Conservation (phyloP, 2,888 invertebrate species). For the Caenorhabditis sp. region DNA sequence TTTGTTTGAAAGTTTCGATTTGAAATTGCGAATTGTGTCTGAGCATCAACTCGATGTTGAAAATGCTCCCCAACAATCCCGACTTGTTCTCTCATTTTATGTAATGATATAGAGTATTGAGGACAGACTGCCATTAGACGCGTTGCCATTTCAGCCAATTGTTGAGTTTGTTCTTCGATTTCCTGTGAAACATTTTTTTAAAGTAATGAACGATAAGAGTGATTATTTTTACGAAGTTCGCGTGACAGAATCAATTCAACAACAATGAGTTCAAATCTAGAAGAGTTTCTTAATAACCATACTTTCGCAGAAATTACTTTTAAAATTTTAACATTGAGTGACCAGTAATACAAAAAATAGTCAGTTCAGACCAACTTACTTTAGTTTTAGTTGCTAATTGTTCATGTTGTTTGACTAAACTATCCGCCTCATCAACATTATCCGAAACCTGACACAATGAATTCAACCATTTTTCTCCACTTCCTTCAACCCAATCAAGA, state of each 20-base stretch:
- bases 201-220: too few species aligned
- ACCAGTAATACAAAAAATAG: too few species aligned
- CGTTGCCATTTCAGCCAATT: conserved; percentile 80
- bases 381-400: conserved; percentile 74
- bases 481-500: conserved; percentile 73
- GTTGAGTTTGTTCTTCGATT: conserved; percentile 83
- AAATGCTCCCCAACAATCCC: conserved; percentile 83
- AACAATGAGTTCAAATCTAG: too few species aligned
- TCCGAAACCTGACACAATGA: conserved; percentile 78
- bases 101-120: conserved; percentile 77
- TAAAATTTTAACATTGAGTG: too few species aligned
- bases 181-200: conserved; percentile 74
- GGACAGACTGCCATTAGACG: conserved; percentile 73
- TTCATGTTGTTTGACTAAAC: conserved; percentile 80
- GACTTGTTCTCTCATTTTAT: conserved; percentile 82
- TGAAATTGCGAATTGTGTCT: conserved; percentile 81
- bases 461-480: conserved; percentile 81
- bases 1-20: conserved; percentile 81
- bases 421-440: conserved; percentile 78
- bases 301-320: too few species aligned
- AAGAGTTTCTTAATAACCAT: too few species aligned
- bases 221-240: too few species aligned
- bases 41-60: conserved; percentile 80
- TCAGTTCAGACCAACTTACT: conserved; percentile 14
- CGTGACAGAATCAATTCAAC: too few species aligned